Base-by-base conservation (phyloP, 2,113 vertebrate genomes). In the Melanostigma gelatinosum region DNA sequence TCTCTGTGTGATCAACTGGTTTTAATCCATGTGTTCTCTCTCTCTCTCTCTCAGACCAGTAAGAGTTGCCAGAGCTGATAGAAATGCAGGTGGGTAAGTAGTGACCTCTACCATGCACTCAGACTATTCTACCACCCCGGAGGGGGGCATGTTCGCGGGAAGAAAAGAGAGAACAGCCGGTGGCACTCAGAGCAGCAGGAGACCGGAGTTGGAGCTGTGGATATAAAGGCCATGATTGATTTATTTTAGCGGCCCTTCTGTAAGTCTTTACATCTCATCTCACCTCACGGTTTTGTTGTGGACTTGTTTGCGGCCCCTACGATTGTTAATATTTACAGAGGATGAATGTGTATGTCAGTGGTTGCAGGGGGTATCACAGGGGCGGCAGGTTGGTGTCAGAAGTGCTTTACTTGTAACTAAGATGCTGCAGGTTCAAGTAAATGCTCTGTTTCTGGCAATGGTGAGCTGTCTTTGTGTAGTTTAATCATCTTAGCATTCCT, bases 211-310 rank as follows among this genome's bases (percentile, higher is more conserved):
- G 84, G 84, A 81, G 75, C 88, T 66, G 85, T 83, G 80, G 76
- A 77, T 82, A 81, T 85, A 94, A 94, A 92, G 91, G 90, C 88
- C 90, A 91, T 34, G 55, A 94, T 94, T 89, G 92, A 94, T 94
- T 91, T 89, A 3, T 52, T 85, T 57, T 52, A 34, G 24, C 81
- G 36, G 57, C 84, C 55, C 71, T 77, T 76, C n/a, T 75, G n/a
- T 68, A 69, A 66, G 72, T 87, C 70, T 83, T 70, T 58, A 75
- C 68, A 75, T 84, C 70, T 72, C 71, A 77, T 83, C 65, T 90
- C 75, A 70, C 42, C 50, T 72, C 54, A 50, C 18, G 4, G 54
- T 77, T 83, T 80, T 77, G 69, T 80, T 72, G 64, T 64, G 70
- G 74, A 58, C 78, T 27, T 68, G 79, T 85, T 87, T 67, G 55